Evolutionary conservation across 2,113 vertebrate species (phyloP).

Genomic region (Alethe castanea): DNA sequence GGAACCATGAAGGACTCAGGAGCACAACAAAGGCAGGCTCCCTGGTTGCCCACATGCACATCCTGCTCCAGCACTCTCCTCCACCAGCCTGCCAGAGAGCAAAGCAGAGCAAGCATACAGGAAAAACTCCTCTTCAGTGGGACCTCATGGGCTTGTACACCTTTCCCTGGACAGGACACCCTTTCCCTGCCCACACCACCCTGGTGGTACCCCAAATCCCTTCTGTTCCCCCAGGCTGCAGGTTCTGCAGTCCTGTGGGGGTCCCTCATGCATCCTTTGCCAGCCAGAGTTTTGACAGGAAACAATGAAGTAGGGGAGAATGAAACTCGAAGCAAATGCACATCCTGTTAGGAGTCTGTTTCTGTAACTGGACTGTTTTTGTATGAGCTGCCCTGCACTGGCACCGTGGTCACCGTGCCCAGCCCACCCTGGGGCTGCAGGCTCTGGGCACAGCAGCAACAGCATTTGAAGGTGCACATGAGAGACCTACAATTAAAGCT

Average conservation of each 20-base stretch:
- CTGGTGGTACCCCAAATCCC: not conserved
- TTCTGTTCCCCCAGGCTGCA: accelerated
- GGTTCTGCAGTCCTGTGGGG: not conserved
- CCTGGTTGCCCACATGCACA: not conserved
- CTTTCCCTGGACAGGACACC: not conserved
- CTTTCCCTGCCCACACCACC: not conserved
- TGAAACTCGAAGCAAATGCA: not conserved
- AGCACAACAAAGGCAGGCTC: not conserved
- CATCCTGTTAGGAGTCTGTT: accelerated
- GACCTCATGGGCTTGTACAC: not conserved
- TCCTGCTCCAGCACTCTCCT: not conserved
- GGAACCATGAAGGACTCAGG: not conserved
- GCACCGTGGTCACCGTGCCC: accelerated
- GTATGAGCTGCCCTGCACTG: not conserved
- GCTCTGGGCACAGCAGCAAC: not conserved
- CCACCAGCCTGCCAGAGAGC: not conserved
- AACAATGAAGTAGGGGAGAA: not conserved
- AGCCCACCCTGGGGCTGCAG: not conserved
- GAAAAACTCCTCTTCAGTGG: not conserved
- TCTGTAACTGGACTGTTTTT: not conserved
- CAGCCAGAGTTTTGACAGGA: not conserved
- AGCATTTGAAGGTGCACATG: accelerated
- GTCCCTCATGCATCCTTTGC: not conserved
- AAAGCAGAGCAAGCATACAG: not conserved
- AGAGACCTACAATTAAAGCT: not conserved